Conservation (phyloP, 2,888 invertebrate genomes). For the Drosophila nr. perissopoda region DNA sequence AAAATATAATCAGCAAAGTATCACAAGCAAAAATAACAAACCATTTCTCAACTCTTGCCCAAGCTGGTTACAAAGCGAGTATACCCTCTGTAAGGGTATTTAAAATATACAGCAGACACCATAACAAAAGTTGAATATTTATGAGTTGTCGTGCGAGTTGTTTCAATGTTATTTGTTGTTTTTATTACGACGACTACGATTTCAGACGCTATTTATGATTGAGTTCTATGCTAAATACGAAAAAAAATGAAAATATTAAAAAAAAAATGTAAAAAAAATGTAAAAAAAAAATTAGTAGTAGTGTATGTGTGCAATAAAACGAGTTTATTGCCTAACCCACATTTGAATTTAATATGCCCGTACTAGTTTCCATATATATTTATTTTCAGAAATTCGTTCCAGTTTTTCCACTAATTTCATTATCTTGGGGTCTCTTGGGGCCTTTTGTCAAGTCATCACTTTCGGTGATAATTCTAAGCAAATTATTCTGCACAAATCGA, state of each 20-base stretch:
- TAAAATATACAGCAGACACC: conserved; percentile 48
- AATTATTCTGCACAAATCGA: conserved; percentile 10
- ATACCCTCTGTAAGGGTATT: conserved; percentile 13
- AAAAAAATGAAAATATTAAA: neutral
- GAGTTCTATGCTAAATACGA: conserved; percentile 25
- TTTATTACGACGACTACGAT: conserved; percentile 25
- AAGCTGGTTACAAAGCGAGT: fast-evolving
- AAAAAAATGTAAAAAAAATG: conserved; percentile 9
- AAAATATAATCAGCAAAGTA: too few relatives aligned
- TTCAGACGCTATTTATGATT: conserved; percentile 47
- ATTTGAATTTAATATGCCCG: neutral
- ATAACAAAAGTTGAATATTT: conserved; percentile 63
- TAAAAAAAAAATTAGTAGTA: neutral
- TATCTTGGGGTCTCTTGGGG: conserved; percentile 12
- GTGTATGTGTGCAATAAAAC: conserved; percentile 13
- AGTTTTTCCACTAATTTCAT: conserved; percentile 10
- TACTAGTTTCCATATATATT: neutral
- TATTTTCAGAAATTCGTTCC: conserved; percentile 1
- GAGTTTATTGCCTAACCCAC: conserved; percentile 3
- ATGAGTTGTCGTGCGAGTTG: conserved; percentile 64
- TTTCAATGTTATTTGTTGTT: conserved; percentile 36
- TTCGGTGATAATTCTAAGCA: conserved; percentile 15
- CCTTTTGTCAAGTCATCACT: conserved; percentile 33
- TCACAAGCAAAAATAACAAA: too few relatives aligned
- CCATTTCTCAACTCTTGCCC: neutral